Percentiles rank a stretch among this genome's conserved stretches.
phyloP scores from a whole-genome alignment of 2,113 vertebrate species.

The Amphiprion percula region DNA sequence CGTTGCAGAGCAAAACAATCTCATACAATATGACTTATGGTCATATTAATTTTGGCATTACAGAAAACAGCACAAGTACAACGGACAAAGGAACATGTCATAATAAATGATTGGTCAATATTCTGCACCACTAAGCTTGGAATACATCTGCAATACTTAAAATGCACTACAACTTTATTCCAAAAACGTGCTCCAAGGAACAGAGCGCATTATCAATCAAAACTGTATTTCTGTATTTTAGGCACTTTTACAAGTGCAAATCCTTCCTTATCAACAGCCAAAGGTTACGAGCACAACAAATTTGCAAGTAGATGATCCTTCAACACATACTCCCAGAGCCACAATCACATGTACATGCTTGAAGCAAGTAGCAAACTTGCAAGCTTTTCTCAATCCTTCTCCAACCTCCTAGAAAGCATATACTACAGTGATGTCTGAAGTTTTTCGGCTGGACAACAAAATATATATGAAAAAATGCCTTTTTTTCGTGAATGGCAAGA shows the following conservation, averaged over 20 bases:
- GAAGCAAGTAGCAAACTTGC: slow-evolving; percentile 49
- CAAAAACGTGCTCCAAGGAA: slow-evolving; percentile 18
- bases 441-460: slow-evolving; percentile 8
- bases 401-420: slow-evolving; percentile 12
- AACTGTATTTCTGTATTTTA: slow-evolving; percentile 23
- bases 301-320: slow-evolving; percentile 35
- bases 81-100: slow-evolving; percentile 1
- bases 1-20: not conserved
- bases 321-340: slow-evolving; percentile 41
- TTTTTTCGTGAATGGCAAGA: not conserved
- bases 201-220: slow-evolving; percentile 20
- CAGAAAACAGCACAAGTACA: slow-evolving; percentile 1
- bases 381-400: slow-evolving; percentile 23
- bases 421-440: not conserved
- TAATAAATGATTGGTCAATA: slow-evolving; percentile 14
- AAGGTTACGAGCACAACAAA: slow-evolving; percentile 53
- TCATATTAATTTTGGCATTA: not conserved
- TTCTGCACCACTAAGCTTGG: not conserved
- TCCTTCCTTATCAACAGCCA: slow-evolving; percentile 34
- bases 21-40: not conserved
- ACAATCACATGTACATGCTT: slow-evolving; percentile 53
- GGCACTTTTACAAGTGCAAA: slow-evolving; percentile 12
- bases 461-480: not conserved
- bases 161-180: not conserved
- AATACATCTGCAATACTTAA: slow-evolving; percentile 34